Evolutionary conservation across 1,140 invertebrate genomes (phyloP).

Genomic region (Drosophila bipectinata): DNA sequence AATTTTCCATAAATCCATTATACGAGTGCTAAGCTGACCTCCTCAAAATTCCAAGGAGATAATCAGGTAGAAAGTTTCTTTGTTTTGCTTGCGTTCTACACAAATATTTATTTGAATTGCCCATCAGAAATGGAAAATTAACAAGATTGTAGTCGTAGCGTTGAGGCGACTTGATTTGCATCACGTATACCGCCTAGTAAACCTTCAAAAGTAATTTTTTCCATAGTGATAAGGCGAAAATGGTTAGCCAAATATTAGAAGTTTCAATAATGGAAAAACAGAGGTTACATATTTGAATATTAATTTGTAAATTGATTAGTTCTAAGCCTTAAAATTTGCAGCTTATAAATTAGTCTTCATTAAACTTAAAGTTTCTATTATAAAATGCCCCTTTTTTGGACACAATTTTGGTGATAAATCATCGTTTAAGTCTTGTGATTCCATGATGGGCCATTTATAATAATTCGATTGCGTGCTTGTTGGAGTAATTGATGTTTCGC

Average conservation of each 20-base stretch:
- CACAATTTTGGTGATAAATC: slow-evolving; percentile 31
- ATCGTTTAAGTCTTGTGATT: slow-evolving; percentile 77
- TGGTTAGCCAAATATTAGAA: background rate
- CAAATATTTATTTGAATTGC: slow-evolving; percentile 33
- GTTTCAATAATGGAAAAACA: background rate
- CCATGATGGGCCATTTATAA: slow-evolving; percentile 75
- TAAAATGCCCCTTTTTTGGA: background rate
- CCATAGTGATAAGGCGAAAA: slow-evolving; percentile 13
- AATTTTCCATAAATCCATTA: slow-evolving; percentile 33
- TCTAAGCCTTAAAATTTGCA: too few relatives aligned
- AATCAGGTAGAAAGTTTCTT: slow-evolving; percentile 19
- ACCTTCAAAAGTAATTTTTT: slow-evolving; percentile 5
- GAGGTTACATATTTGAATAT: background rate
- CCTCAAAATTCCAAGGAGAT: background rate
- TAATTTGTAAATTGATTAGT: background rate
- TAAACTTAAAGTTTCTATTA: background rate
- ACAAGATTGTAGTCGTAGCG: slow-evolving; percentile 7
- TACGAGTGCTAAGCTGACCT: slow-evolving; percentile 16
- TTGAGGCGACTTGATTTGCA: slow-evolving; percentile 17
- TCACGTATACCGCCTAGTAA: slow-evolving; percentile 16
- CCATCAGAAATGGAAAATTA: slow-evolving; percentile 35
- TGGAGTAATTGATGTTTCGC: slow-evolving; percentile 58
- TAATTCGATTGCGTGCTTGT: slow-evolving; percentile 71
- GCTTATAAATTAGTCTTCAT: too few relatives aligned
- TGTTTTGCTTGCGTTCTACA: slow-evolving; percentile 16